phyloP scores from a whole-genome alignment of 2,797 vertebrate species.

The Oreochromis mossambicus region DNA sequence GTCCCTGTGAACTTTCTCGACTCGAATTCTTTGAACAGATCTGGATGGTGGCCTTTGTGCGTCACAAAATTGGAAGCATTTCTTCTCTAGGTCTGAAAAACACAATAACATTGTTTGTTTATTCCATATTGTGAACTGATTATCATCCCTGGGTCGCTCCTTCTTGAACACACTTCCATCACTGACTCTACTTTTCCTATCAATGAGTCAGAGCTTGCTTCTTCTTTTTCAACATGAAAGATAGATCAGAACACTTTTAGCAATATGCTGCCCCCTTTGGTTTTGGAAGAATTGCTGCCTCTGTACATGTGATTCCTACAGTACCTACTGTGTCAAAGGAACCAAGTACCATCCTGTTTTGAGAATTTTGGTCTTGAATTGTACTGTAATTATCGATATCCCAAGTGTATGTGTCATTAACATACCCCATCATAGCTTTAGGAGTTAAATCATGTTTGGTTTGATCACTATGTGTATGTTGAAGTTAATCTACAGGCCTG shows the following conservation, averaged over 20 bases:
- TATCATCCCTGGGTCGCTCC: background rate
- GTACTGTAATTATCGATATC: background rate
- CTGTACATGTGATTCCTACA: background rate
- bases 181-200: background rate
- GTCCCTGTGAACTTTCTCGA: background rate
- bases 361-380: background rate
- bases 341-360: fast-evolving
- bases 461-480: background rate
- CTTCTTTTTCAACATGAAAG: background rate
- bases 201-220: background rate
- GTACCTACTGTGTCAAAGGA: background rate
- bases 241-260: background rate
- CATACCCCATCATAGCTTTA: background rate
- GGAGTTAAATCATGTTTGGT: background rate
- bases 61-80: background rate
- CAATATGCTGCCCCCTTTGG: background rate
- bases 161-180: background rate
- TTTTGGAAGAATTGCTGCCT: background rate
- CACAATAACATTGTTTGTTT: background rate
- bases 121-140: background rate
- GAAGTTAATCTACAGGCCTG: background rate
- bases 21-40: background rate
- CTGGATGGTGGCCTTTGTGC: background rate
- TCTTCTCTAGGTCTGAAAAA: background rate
- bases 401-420: background rate